Evolutionary conservation across 1,140 invertebrate species (phyloP).

Genomic region (Papilio aristodemus): DNA sequence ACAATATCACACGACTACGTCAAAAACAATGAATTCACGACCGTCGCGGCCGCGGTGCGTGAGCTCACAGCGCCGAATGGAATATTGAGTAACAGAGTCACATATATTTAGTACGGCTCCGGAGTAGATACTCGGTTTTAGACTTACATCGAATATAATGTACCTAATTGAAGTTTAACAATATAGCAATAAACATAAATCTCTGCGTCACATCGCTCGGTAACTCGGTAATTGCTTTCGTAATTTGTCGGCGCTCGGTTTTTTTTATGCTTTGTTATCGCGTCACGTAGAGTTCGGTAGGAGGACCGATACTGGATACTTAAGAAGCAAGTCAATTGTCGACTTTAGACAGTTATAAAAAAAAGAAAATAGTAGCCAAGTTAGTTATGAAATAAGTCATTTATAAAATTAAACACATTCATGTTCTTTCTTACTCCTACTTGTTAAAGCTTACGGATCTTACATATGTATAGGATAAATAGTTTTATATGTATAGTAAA

Average conservation of each 20-base stretch:
- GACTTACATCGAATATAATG: slow-evolving; percentile 30
- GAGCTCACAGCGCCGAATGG: slow-evolving; percentile 50
- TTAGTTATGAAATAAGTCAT: too few species aligned
- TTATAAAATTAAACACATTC: too few species aligned
- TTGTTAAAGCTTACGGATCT: too few species aligned
- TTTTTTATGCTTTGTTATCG: slow-evolving; percentile 23
- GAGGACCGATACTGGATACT: background rate
- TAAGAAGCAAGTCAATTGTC: background rate
- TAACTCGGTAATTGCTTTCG: slow-evolving; percentile 30
- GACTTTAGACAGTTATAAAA: background rate
- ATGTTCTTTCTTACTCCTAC: too few species aligned
- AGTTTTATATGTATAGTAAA: too few species aligned
- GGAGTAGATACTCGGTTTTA: slow-evolving; percentile 33
- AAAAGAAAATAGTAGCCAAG: too few species aligned
- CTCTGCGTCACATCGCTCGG: slow-evolving; percentile 17
- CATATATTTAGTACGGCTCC: slow-evolving; percentile 40
- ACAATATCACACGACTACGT: slow-evolving; percentile 72
- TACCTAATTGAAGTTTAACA: slow-evolving; percentile 30
- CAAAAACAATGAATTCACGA: slow-evolving; percentile 78
- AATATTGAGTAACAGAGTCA: slow-evolving; percentile 69
- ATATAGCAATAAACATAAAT: slow-evolving; percentile 31
- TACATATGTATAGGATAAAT: too few species aligned
- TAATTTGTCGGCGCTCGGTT: slow-evolving; percentile 24
- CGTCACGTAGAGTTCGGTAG: background rate
- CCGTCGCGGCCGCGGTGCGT: slow-evolving; percentile 64